Base-by-base conservation (phyloP, 1,140 invertebrate genomes). In the Eumaeus atala region DNA sequence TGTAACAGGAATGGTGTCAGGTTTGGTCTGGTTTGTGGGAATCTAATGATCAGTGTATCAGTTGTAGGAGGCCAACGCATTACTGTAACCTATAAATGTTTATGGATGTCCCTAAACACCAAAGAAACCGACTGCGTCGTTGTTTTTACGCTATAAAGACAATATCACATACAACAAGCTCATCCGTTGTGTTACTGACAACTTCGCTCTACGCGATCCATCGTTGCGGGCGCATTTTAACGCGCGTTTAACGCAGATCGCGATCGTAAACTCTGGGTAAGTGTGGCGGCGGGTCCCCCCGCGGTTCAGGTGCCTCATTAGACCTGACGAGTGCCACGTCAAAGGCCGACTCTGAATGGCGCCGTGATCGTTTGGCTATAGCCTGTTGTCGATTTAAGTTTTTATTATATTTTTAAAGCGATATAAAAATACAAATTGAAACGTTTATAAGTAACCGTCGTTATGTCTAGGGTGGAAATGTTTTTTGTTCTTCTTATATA, bases 211-310 rank as follows among this genome's bases (percentile, higher is more conserved):
- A 49, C 47, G 42, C 40, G 40, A 56, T 55, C 48, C 57, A 59
- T 61, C 56, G 44, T 48, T 50, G 35, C 51, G 37, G 56, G 55
- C 59, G 58, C 62, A 67, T 72, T 75, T 77, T 75, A 73, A 69
- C 61, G 69, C 64, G 67, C 60, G 55, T 68, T 77, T 72, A 74
- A 67, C 69, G 67, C 67, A 59, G 64, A 77, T 74, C 72, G 67
- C 63, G 62, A 68, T 73, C 70, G 67, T 70, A 70, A 77, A 77
- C 63, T 59, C 38, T 18, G 62, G 64, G 63, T 70, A 72, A 74
- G 71, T 76, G 70, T 71, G 57, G 58, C 67, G 52, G 53, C 61
- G 6, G 8, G 12, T 14, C 40, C 40, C 14, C 61, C 59, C 63
- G 56, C 61, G 57, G 55, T 67, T 64, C 70, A 68, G 74, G 62